Evolutionary conservation across 2,888 invertebrate genomes (phyloP).

Genomic region (Catocala fraxini): DNA sequence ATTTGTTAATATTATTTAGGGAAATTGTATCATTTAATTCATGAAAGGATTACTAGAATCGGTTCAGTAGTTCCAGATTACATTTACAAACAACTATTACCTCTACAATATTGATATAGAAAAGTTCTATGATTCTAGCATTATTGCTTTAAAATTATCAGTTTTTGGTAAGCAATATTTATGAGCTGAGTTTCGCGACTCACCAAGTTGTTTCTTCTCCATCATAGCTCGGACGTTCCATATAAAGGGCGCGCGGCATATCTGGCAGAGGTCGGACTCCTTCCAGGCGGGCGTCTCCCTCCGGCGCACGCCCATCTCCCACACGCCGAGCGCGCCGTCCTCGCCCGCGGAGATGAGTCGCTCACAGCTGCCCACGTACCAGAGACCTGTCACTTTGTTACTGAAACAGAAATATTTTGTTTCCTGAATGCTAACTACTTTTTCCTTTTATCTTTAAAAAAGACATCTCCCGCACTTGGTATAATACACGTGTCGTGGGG

Average conservation of each 20-base stretch:
- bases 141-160: no score
- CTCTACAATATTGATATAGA: no score
- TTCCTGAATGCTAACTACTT: no score
- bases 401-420: conserved; percentile 78
- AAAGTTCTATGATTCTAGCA: no score
- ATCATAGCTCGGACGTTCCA: conserved; percentile 99
- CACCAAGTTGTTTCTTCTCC: conserved; percentile 96
- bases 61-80: no score
- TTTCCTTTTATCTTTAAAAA: neutral
- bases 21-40: no score
- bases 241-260: conserved; percentile 98
- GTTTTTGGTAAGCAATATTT: no score
- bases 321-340: conserved; percentile 96
- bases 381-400: conserved; percentile 96
- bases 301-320: conserved; percentile 97
- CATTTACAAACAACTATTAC: no score
- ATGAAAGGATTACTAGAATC: no score
- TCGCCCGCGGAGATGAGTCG: conserved; percentile 96
- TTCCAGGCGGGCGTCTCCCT: conserved; percentile 98
- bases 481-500: neutral
- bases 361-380: conserved; percentile 93
- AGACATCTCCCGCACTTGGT: neutral
- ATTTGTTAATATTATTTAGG: no score
- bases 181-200: conserved; percentile 5
- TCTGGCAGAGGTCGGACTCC: conserved; percentile 97